Base-by-base conservation (phyloP, 2,113 vertebrate species). In the Caloenas nicobarica region DNA sequence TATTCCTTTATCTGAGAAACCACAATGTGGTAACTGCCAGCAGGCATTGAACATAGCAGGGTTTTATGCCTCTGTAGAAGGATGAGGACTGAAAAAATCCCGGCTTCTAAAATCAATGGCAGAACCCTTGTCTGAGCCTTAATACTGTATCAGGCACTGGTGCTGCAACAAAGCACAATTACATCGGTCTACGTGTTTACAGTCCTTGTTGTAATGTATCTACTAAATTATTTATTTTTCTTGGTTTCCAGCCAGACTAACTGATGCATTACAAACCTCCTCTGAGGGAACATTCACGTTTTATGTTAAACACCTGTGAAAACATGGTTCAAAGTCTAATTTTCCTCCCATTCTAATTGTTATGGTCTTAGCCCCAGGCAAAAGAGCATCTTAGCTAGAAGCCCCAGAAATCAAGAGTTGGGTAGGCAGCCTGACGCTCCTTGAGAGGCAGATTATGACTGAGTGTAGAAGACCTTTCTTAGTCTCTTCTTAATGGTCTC, bases 1-100 rank as follows among this genome's bases (percentile, higher is more conserved):
- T 92, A 44, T 13, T 85, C 48, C 74, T 82, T 77, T 89, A 54
- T 80, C 93, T 83, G 66, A 73, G 78, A 85, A 94, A 89, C 74
- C 84, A 80, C 54, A 29, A 21, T 34, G 54, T 82, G 29, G 54
- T 86, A 78, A 69, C 26, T 1, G 11, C 46, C 5, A 2, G 15
- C 68, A 86, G 74, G 26, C 51, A 26, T 8, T 94, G 62, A 86
- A 38, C 38, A 9, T 14, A 60, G 62, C 33, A 87, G 25, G 31
- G 5, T 8, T 77, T 92, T 61, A 69, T 73, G 66, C 34, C 54
- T 92, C 17, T 46, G 57, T 50, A 76, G 81, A 89, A 91, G 31
- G 74, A 70, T 12, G 11, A 88, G 28, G 44, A 65, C 0, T 89
- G 21, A 70, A 95, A 81, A 73, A 80, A 28, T 54, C 40, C 40